A percentile compares a stretch with the other conserved stretches of the same genome.
phyloP scores from a whole-genome alignment of 2,797 vertebrate genomes.

The Antrozous pallidus region DNA sequence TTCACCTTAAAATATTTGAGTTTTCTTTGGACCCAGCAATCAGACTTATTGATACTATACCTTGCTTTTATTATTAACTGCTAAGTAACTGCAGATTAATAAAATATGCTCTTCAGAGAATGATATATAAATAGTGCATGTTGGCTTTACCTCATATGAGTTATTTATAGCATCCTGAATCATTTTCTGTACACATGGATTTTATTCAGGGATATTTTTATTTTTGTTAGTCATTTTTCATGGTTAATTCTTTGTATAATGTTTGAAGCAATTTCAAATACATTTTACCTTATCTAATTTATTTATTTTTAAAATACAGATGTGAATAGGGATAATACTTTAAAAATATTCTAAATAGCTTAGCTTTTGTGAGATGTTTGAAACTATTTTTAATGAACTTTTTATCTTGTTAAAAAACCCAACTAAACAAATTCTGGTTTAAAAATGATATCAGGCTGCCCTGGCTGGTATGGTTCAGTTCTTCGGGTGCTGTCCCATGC shows the following conservation, averaged over 20 bases:
- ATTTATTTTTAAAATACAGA: constrained; percentile 16
- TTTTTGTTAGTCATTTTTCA: constrained; percentile 61
- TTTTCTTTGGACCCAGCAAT: constrained; percentile 33
- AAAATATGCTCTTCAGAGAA: constrained; percentile 49
- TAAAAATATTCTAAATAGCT: constrained; percentile 1
- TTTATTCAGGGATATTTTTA: constrained; percentile 66
- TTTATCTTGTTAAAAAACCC: constrained; percentile 15
- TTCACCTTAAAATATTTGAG: constrained; percentile 74
- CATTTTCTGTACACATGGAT: constrained; percentile 25
- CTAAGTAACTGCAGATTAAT: constrained; percentile 59
- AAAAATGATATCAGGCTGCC: background rate
- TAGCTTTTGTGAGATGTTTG: constrained; percentile 13
- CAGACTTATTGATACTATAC: constrained; percentile 31
- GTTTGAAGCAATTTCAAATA: constrained; percentile 52
- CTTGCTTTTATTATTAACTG: constrained; percentile 47
- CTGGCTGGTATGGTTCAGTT: background rate
- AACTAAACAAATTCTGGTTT: background rate
- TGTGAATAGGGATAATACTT: constrained; percentile 26
- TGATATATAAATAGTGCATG: constrained; percentile 20
- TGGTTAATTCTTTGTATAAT: constrained; percentile 51
- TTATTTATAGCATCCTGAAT: constrained; percentile 69
- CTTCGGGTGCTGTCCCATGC: background rate
- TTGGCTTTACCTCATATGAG: constrained; percentile 49
- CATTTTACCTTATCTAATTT: background rate
- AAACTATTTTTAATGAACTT: constrained; percentile 45